Evolutionary conservation across 2,113 vertebrate genomes (phyloP).

Genomic region (Archilochus colubris): DNA sequence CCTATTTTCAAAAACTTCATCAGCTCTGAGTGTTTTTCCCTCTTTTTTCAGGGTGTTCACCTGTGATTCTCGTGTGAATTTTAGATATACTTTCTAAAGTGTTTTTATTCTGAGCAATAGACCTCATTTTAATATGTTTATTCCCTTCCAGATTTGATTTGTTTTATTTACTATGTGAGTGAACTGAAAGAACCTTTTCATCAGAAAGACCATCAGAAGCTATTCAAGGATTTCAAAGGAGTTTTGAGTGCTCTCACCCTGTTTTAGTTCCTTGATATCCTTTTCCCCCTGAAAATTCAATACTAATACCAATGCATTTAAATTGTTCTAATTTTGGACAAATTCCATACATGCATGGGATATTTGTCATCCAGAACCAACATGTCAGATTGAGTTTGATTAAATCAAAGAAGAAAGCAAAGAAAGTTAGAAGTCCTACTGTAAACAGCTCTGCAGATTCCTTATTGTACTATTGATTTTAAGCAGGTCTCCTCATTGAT

Average conservation of each 20-base stretch:
- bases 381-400: background rate
- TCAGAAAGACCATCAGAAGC: background rate
- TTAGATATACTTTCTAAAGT: background rate
- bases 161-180: background rate
- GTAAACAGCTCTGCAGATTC: background rate
- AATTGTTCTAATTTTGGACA: background rate
- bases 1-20: background rate
- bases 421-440: background rate
- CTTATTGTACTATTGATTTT: background rate
- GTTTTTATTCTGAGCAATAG: background rate
- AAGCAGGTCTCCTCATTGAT: background rate
- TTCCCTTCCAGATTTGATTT: background rate
- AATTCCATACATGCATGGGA: background rate
- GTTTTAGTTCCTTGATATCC: background rate
- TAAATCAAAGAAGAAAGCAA: conserved; percentile 32
- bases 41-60: background rate
- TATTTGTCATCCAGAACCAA: background rate
- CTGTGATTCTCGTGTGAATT: background rate
- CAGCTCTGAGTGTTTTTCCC: background rate
- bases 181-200: background rate
- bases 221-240: background rate
- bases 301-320: background rate
- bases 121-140: background rate
- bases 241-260: background rate
- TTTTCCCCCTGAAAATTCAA: background rate